These are phyloP conservation scores for Ceyx cyanopectus DNA, from an alignment of 2,113 vertebrate species.

Conservation along the genomic window DNA sequence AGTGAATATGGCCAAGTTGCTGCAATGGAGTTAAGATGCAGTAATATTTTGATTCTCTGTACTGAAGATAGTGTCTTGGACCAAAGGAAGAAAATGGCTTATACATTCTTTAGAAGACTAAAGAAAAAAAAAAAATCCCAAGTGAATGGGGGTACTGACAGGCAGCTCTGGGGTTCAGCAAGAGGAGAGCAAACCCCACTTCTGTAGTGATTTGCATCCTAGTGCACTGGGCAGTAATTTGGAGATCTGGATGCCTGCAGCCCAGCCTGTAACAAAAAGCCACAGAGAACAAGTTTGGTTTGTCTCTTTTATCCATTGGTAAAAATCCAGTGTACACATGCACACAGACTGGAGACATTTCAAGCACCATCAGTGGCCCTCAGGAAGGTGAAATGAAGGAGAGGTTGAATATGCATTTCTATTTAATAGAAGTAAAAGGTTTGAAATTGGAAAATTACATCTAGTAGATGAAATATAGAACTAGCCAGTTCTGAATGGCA, in stretches of 20 bases:
- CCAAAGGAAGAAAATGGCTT: not conserved
- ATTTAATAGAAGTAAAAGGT: not conserved
- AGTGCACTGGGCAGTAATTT: accelerated
- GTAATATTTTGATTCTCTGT: not conserved
- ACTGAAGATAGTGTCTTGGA: not conserved
- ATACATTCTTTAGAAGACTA: not conserved
- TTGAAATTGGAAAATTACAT: not conserved
- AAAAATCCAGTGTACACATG: not conserved
- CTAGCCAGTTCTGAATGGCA: not conserved
- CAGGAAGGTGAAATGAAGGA: not conserved
- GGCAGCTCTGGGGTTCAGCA: not conserved
- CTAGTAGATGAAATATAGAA: not conserved
- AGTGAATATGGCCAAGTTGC: not conserved
- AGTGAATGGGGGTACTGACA: not conserved
- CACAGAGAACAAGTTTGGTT: not conserved
- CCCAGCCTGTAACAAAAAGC: not conserved
- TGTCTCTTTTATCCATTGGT: not conserved
- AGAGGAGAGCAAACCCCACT: not conserved
- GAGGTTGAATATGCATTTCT: not conserved
- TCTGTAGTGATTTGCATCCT: not conserved
- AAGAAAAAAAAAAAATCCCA: not conserved
- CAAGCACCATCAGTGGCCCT: not conserved
- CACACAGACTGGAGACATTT: not conserved
- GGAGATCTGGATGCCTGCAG: not conserved
- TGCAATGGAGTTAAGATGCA: not conserved